Percentiles rank a stretch among this genome's conserved stretches.
Evolutionary conservation across 2,797 vertebrate species (phyloP).

Genomic region (Natrix natrix): DNA sequence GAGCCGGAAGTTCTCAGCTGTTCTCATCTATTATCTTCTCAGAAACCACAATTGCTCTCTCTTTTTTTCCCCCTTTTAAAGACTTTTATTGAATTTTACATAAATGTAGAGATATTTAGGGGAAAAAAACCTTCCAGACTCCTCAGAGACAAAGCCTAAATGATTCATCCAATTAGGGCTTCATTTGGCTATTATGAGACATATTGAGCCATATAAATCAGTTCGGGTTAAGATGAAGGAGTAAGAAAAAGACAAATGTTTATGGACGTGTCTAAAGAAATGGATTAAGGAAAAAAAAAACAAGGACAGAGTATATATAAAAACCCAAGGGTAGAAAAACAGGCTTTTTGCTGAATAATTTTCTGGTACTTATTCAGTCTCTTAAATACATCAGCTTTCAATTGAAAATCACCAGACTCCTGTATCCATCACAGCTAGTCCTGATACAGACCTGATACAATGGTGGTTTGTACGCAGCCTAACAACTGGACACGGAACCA

Average conservation of each 20-base stretch:
- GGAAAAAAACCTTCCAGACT: background rate
- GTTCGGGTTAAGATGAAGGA: background rate
- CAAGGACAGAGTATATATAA: background rate
- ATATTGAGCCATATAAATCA: background rate
- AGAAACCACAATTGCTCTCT: background rate
- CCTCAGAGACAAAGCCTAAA: conserved; percentile 7
- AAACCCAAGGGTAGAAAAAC: background rate
- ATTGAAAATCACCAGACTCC: background rate
- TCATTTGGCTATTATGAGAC: background rate
- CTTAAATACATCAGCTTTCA: background rate
- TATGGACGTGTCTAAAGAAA: background rate
- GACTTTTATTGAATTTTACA: background rate
- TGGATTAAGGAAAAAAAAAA: background rate
- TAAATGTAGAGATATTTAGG: background rate
- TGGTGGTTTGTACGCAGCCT: background rate
- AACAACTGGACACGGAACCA: too few species aligned
- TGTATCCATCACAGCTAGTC: background rate
- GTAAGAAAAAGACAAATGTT: background rate
- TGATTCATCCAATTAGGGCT: background rate
- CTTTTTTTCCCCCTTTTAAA: background rate
- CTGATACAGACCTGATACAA: background rate
- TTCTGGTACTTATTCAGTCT: background rate
- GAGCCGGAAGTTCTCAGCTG: background rate
- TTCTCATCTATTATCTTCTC: background rate
- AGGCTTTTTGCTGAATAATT: background rate